Evolutionary conservation across 2,113 vertebrate species (phyloP).

Genomic region (Apistogramma diplotaenia): DNA sequence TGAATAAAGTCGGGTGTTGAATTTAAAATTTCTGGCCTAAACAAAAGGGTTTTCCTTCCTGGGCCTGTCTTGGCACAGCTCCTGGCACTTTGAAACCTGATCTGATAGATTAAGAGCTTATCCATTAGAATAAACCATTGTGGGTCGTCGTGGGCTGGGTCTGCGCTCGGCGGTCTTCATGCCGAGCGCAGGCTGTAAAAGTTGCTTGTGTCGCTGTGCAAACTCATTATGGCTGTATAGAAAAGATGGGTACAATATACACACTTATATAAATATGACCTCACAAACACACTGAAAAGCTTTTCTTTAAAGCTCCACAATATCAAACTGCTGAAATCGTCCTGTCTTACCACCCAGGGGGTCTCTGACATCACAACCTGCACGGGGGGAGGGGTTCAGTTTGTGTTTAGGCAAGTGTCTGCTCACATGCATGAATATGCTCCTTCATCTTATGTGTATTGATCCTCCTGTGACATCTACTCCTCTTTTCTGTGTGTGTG

Average conservation of each 20-base stretch:
- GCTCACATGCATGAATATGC: conserved; percentile 69
- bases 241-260: not conserved
- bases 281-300: not conserved
- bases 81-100: conserved; percentile 71
- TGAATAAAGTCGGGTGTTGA: conserved; percentile 54
- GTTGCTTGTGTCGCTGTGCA: conserved; percentile 1
- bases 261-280: conserved; percentile 9
- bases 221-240: not conserved
- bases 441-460: conserved; percentile 64
- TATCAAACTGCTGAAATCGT: conserved; percentile 71
- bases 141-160: conserved; percentile 50
- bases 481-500: conserved; percentile 26
- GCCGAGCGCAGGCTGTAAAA: conserved; percentile 9
- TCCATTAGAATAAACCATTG: conserved; percentile 71
- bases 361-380: conserved; percentile 70
- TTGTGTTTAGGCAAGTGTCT: conserved; percentile 68
- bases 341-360: conserved; percentile 85
- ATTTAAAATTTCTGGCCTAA: conserved; percentile 50
- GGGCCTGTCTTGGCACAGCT: conserved; percentile 65
- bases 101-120: conserved; percentile 73
- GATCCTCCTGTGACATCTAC: conserved; percentile 41
- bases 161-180: conserved; percentile 28
- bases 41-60: conserved; percentile 67
- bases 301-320: conserved; percentile 56
- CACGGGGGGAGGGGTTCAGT: conserved; percentile 66